Conservation (phyloP, 2,797 vertebrate genomes). For the Avahi laniger region DNA sequence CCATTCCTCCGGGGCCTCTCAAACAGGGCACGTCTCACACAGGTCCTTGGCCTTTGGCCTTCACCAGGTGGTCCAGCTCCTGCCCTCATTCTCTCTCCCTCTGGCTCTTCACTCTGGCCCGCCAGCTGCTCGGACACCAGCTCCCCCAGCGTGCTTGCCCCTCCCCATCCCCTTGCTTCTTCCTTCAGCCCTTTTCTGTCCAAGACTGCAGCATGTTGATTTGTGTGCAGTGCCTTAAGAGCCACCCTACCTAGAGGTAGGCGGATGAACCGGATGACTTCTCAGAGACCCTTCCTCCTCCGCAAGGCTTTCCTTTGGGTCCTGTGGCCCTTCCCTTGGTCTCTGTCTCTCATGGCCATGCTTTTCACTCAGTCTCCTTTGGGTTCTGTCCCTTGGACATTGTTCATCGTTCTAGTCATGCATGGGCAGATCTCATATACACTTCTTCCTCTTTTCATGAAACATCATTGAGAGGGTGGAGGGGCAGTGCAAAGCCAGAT, state of each 20-base stretch:
- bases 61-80: neutral
- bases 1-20: neutral
- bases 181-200: slow-evolving; percentile 21
- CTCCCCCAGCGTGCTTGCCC: neutral
- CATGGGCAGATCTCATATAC: neutral
- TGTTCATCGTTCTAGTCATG: neutral
- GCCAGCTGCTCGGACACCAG: neutral
- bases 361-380: neutral
- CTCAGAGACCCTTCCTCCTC: neutral
- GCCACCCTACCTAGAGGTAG: neutral
- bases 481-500: neutral
- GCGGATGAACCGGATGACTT: neutral
- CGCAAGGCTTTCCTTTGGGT: neutral
- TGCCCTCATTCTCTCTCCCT: slow-evolving; percentile 59
- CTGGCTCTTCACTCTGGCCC: slow-evolving; percentile 29
- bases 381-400: slow-evolving; percentile 11
- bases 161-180: neutral
- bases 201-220: neutral
- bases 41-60: neutral
- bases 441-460: slow-evolving; percentile 24
- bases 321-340: neutral
- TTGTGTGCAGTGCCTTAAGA: neutral
- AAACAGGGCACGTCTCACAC: neutral
- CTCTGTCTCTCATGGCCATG: neutral
- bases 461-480: neutral